Conservation (phyloP, 2,888 invertebrate species). For the Rhamnusium bicolor region DNA sequence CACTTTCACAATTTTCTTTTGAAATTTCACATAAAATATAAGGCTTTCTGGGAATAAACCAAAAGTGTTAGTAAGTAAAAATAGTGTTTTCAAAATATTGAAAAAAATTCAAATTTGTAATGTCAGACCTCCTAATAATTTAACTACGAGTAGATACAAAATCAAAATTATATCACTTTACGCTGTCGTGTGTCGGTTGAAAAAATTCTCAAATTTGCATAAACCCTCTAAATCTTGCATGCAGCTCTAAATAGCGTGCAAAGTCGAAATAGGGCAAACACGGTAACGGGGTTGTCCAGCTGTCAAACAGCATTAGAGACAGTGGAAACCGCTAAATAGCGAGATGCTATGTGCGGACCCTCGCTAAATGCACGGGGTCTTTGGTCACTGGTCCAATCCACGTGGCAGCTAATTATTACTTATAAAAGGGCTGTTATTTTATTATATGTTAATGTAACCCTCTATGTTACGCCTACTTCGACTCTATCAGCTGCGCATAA, state of each 20-base stretch:
- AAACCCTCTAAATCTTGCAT: constrained; percentile 11
- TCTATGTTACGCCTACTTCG: constrained; percentile 22
- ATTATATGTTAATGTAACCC: constrained; percentile 22
- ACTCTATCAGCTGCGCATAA: constrained; percentile 23
- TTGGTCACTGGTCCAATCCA: constrained; percentile 24
- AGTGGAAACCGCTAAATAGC: constrained; percentile 18
- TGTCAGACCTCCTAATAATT: no score
- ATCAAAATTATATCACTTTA: background rate
- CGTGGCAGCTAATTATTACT: constrained; percentile 28
- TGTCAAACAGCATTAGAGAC: constrained; percentile 28
- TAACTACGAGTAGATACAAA: background rate
- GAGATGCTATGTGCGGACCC: constrained; percentile 14
- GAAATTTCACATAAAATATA: no score
- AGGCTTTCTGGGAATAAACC: no score
- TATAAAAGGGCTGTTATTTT: constrained; percentile 23
- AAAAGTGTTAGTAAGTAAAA: no score
- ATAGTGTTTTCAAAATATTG: no score
- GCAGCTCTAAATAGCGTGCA: constrained; percentile 16
- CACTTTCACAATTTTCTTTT: no score
- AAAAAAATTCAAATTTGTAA: no score
- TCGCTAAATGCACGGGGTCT: constrained; percentile 22
- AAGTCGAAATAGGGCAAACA: constrained; percentile 21
- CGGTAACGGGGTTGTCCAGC: constrained; percentile 17
- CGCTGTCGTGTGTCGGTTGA: background rate
- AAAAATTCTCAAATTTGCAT: constrained; percentile 1